A percentile compares a stretch with the other conserved stretches of the same genome.
phyloP scores from a whole-genome alignment of 2,113 vertebrate species.

The Plecturocebus donacophilus region DNA sequence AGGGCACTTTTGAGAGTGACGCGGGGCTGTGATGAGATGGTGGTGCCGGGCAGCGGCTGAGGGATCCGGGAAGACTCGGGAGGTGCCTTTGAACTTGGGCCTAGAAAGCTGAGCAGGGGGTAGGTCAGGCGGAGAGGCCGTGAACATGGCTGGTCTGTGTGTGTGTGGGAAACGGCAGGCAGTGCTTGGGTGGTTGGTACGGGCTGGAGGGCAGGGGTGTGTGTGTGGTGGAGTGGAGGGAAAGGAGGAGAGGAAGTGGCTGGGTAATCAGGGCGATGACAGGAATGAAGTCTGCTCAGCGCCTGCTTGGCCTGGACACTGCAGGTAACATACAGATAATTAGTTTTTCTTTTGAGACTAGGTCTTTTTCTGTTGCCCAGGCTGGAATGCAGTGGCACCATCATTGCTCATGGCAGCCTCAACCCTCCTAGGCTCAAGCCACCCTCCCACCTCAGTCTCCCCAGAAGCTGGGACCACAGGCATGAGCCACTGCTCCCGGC shows the following conservation, averaged over 20 bases:
- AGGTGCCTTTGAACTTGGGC: not conserved
- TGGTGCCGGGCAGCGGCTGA: not conserved
- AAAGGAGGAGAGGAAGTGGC: not conserved
- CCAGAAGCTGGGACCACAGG: not conserved
- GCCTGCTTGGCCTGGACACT: not conserved
- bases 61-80: not conserved
- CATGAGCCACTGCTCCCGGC: not conserved
- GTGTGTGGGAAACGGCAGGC: not conserved
- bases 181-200: not conserved
- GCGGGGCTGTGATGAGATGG: fast-evolving
- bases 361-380: not conserved
- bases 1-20: fast-evolving
- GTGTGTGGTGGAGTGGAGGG: not conserved
- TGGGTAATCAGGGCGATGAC: not conserved
- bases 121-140: not conserved
- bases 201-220: not conserved
- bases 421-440: not conserved
- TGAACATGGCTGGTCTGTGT: no score
- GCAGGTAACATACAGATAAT: not conserved
- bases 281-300: not conserved
- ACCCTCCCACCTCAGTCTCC: not conserved
- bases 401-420: not conserved
- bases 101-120: not conserved
- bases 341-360: no score
- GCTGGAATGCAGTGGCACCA: not conserved